Base-by-base conservation (phyloP, 2,797 vertebrate genomes). In the Cyprinella venusta region DNA sequence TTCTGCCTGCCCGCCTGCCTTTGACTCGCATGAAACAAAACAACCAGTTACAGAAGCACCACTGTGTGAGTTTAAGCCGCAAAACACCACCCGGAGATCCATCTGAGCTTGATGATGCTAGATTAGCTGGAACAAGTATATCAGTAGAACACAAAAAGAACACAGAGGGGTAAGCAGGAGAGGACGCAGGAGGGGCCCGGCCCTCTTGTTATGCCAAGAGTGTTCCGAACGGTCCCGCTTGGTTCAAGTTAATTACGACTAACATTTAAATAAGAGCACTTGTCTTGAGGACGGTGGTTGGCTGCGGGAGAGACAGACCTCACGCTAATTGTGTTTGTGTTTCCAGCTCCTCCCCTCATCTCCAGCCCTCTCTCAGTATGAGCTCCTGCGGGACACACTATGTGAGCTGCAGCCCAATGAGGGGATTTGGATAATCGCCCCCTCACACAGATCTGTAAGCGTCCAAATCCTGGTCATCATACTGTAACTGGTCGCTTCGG, bases 261-360 rank as follows among this genome's bases (percentile, higher is more conserved):
- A 93, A 94, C 93, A 94, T 95, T 95, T 93, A 94, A 94, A 94
- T 92, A 91, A 93, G 90, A 88, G 86, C 90, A 90, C 91, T 93
- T 91, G 90, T 92, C 89, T 87, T 88, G 86, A 84, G 85, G 89
- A 91, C 87, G 88, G 86, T 90, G 87, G 88, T 78, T 86, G 90
- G 89, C 87, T 87, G 89, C 30, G 87, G 89, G 90, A 88, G 91
- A 89, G 87, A 86, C 88, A 89, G 90, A 92, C 90, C 90, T 91
- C 84, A 83, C 75, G 86, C 90, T 95, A 95, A 94, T 94, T 92
- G 91, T 93, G 92, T 94, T 94, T 93, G 91, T 85, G 88, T 91
- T 71, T 86, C 85, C 88, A 82, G 90, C 90, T 91, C 90, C 91
- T 82, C 88, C 91, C 90, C 83, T 74, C 86, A 86, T 79, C 15